phyloP scores from a whole-genome alignment of 2,888 invertebrate species.

The Dryobotodes eremita region DNA sequence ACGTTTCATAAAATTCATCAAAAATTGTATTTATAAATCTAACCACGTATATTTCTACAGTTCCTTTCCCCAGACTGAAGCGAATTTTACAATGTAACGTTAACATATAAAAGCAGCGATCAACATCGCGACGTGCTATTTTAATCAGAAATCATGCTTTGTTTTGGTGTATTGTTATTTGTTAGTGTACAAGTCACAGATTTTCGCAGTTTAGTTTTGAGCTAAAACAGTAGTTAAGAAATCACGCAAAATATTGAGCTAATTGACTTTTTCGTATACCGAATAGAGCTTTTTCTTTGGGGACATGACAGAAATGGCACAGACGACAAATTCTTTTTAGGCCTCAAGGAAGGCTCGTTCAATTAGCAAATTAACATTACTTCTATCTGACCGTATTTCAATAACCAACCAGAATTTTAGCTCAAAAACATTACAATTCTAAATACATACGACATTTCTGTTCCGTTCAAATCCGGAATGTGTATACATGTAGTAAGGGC shows the following conservation, averaged over 20 bases:
- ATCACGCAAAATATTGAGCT: slow-evolving; percentile 12
- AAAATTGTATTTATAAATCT: not conserved
- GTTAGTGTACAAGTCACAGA: not conserved
- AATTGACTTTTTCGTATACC: slow-evolving; percentile 24
- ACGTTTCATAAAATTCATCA: slow-evolving; percentile 2
- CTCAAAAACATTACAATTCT: slow-evolving; percentile 13
- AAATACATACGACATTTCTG: slow-evolving; percentile 13
- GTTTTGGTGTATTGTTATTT: not conserved
- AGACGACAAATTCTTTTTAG: not conserved
- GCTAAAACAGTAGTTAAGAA: slow-evolving; percentile 13
- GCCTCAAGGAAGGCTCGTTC: not conserved
- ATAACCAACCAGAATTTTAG: slow-evolving; percentile 7
- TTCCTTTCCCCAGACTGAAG: not conserved
- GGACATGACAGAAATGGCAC: not conserved
- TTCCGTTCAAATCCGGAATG: slow-evolving; percentile 42
- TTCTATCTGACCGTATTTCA: not conserved
- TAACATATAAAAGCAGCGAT: not conserved
- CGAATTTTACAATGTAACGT: not conserved
- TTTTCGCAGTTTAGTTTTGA: not conserved
- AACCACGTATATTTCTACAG: not conserved
- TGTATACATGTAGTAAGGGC: slow-evolving; percentile 12
- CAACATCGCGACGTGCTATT: too few relatives aligned
- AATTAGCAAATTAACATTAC: not conserved
- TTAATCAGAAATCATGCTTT: not conserved
- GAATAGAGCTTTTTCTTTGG: not conserved